Evolutionary conservation across 1,140 invertebrate species (phyloP).

Genomic region (Acyrthosiphon pisum): DNA sequence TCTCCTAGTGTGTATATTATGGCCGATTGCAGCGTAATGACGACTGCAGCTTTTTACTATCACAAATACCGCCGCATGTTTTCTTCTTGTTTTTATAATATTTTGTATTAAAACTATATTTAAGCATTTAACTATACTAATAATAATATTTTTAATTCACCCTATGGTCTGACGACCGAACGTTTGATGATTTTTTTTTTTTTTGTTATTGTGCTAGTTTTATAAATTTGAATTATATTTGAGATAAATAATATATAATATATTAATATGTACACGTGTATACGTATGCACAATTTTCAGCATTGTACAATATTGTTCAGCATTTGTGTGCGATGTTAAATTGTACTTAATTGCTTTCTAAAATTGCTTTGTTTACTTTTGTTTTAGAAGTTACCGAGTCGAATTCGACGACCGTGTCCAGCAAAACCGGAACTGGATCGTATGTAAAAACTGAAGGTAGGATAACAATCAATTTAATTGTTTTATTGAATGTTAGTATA

Average conservation of each 20-base stretch:
- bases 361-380: constrained; percentile 7
- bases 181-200: not conserved
- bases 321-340: not conserved
- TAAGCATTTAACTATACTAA: not conserved
- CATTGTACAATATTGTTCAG: not conserved
- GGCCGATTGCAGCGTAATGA: not conserved
- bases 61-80: no score
- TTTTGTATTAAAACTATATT: not conserved
- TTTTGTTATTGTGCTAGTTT: not conserved
- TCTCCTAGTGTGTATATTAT: not conserved
- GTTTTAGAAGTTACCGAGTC: constrained; percentile 28
- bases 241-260: not conserved
- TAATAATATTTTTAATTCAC: not conserved
- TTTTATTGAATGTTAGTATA: no score
- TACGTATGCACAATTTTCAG: not conserved
- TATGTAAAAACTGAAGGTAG: constrained; percentile 57
- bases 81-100: not conserved
- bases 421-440: constrained; percentile 13
- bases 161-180: no score
- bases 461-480: not conserved
- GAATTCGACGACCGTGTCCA: constrained; percentile 10
- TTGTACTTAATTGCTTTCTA: not conserved
- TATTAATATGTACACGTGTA: not conserved
- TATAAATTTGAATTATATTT: not conserved
- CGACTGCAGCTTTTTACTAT: not conserved